Conservation (phyloP, 2,113 vertebrate species). For the Arizona elegans region DNA sequence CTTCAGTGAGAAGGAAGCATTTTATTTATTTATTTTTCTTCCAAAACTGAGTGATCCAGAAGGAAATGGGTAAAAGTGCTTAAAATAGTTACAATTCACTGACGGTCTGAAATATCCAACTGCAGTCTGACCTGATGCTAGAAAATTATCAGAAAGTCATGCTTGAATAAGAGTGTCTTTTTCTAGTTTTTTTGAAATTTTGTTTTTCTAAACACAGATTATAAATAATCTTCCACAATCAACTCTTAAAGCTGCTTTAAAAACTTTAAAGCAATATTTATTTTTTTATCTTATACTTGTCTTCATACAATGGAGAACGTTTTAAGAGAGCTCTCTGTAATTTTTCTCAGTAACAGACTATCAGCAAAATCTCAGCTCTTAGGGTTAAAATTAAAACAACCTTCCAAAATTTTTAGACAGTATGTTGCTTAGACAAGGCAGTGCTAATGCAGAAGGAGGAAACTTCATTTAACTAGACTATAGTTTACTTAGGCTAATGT, state of each 20-base stretch:
- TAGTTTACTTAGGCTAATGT: background rate
- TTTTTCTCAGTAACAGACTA: background rate
- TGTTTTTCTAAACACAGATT: background rate
- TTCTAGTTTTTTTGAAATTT: background rate
- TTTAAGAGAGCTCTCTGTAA: background rate
- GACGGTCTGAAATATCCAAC: background rate
- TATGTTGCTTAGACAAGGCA: background rate
- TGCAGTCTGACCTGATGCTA: conserved; percentile 6
- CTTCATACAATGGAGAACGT: background rate
- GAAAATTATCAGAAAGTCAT: conserved; percentile 12
- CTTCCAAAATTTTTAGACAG: background rate
- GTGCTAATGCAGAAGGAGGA: background rate
- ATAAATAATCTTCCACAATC: background rate
- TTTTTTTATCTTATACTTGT: background rate
- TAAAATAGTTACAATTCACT: conserved; percentile 25
- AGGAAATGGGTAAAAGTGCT: conserved; percentile 17
- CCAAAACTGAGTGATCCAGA: background rate
- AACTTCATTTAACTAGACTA: background rate
- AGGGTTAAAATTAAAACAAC: background rate
- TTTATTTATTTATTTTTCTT: background rate
- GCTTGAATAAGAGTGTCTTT: background rate
- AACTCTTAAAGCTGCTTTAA: background rate
- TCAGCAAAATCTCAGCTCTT: background rate
- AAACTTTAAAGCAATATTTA: background rate
- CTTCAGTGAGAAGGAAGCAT: background rate